Percentiles rank a stretch among this genome's conserved stretches.
Conservation (phyloP, 2,113 vertebrate species). For the Spermophilus dauricus region DNA sequence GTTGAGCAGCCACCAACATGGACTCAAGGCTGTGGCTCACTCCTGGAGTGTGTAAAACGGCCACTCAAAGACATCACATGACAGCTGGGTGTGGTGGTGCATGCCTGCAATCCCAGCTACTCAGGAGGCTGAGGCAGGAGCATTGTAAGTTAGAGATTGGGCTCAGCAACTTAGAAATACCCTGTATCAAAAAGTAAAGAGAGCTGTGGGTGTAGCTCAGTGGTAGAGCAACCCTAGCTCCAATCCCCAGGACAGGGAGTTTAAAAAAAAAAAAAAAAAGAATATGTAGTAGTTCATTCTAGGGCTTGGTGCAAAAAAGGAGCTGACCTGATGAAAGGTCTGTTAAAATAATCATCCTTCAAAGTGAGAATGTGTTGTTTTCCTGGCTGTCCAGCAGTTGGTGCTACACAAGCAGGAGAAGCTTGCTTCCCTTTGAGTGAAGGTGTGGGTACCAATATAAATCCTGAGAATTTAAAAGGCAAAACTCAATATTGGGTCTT, state of each 20-base stretch:
- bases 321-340: neutral
- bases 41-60: neutral
- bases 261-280: no score
- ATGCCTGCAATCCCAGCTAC: no score
- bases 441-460: neutral
- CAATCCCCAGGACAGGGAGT: no score
- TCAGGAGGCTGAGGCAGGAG: no score
- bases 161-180: no score
- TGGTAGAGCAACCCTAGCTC: no score
- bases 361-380: neutral
- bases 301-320: neutral
- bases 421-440: neutral
- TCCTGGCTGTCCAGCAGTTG: conserved; percentile 52
- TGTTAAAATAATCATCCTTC: neutral
- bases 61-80: neutral
- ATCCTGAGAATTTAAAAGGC: conserved; percentile 14
- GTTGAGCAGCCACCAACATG: neutral
- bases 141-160: no score
- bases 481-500: neutral
- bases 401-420: neutral
- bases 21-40: neutral
- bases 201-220: no score
- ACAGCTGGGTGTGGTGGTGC: neutral
- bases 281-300: no score
- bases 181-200: no score